Evolutionary conservation across 2,113 vertebrate species (phyloP).

Genomic region (Megalops atlanticus): DNA sequence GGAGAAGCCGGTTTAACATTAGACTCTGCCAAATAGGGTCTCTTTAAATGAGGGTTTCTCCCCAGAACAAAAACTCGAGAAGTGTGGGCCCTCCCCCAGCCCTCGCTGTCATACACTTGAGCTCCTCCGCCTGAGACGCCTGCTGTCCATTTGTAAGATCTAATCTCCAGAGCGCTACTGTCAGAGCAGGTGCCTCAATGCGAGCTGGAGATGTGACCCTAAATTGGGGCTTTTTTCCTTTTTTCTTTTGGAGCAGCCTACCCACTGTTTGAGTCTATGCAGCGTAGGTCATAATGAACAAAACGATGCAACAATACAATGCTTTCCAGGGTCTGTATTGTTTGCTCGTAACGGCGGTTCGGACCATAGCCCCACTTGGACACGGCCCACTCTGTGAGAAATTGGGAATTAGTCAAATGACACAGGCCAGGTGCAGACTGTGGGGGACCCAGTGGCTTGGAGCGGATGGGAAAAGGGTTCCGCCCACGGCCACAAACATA

Average conservation of each 20-base stretch:
- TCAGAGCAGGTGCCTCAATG: slow-evolving; percentile 69
- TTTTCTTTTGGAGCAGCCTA: slow-evolving; percentile 54
- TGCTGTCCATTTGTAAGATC: slow-evolving; percentile 50
- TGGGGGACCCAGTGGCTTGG: slow-evolving; percentile 38
- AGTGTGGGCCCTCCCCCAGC: slow-evolving; percentile 18
- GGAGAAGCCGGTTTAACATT: neutral
- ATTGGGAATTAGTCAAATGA: slow-evolving; percentile 73
- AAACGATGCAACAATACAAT: slow-evolving; percentile 33
- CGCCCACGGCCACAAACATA: slow-evolving; percentile 29
- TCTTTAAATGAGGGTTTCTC: slow-evolving; percentile 33
- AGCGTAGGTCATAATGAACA: slow-evolving; percentile 39
- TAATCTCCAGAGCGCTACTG: slow-evolving; percentile 61
- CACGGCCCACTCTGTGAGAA: slow-evolving; percentile 58
- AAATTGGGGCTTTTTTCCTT: slow-evolving; percentile 48
- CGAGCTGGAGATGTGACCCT: slow-evolving; percentile 58
- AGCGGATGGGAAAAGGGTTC: slow-evolving; percentile 36
- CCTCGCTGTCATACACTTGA: slow-evolving; percentile 49
- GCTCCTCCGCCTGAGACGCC: slow-evolving; percentile 44
- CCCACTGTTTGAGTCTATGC: slow-evolving; percentile 54
- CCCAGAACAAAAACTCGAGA: slow-evolving; percentile 4
- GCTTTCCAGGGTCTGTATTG: slow-evolving; percentile 58
- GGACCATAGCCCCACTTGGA: slow-evolving; percentile 53
- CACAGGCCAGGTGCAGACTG: slow-evolving; percentile 71
- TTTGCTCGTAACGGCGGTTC: slow-evolving; percentile 56
- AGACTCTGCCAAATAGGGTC: slow-evolving; percentile 21